These are phyloP conservation scores for Eublepharis macularius DNA, from an alignment of 2,113 vertebrate genomes.

Conservation along the genomic window DNA sequence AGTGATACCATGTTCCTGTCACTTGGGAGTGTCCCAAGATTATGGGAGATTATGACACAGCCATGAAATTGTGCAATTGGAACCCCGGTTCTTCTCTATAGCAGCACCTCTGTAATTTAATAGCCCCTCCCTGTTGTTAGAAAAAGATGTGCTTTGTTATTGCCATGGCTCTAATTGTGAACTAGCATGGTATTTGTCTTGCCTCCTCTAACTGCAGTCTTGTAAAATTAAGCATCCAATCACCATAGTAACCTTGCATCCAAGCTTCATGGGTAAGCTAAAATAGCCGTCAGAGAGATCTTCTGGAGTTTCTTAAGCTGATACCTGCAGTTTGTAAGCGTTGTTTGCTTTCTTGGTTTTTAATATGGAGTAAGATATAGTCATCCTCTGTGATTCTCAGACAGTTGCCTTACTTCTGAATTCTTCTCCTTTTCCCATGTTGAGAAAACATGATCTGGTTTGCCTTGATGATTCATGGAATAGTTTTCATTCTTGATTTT, in stretches of 20 bases:
- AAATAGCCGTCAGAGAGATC: constrained; percentile 61
- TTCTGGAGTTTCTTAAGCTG: constrained; percentile 53
- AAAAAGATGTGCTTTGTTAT: constrained; percentile 28
- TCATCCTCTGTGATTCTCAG: constrained; percentile 58
- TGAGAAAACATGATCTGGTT: not conserved
- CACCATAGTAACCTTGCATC: constrained; percentile 77
- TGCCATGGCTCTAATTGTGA: constrained; percentile 69
- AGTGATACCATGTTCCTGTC: not conserved
- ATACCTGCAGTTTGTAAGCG: constrained; percentile 60
- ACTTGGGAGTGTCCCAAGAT: not conserved
- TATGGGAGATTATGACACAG: too few relatives aligned
- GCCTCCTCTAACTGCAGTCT: not conserved
- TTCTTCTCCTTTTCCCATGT: constrained; percentile 52
- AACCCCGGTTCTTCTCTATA: not conserved
- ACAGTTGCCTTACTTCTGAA: constrained; percentile 51
- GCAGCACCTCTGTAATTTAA: constrained; percentile 57
- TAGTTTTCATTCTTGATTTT: not conserved
- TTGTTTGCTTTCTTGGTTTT: constrained; percentile 61
- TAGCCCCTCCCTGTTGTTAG: constrained; percentile 46
- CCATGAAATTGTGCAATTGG: too few relatives aligned
- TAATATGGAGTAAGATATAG: constrained; percentile 47
- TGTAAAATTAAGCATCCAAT: constrained; percentile 71
- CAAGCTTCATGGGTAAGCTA: constrained; percentile 71
- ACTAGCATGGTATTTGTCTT: constrained; percentile 53
- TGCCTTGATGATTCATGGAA: not conserved